Conservation (phyloP, 1,140 invertebrate genomes). For the Phenacoccus solenopsis region DNA sequence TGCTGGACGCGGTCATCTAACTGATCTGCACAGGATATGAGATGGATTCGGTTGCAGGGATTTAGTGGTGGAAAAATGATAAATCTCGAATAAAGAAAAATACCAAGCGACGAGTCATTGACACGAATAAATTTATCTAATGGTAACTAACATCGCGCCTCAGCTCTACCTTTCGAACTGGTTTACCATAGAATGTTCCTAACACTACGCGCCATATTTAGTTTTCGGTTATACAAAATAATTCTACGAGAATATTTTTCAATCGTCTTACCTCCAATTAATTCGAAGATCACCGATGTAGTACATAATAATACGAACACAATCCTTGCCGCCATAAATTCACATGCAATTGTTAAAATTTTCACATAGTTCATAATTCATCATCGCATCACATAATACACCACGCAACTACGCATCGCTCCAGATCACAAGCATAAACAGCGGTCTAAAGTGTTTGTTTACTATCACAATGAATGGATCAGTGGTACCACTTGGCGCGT, state of each 20-base stretch:
- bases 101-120: neutral
- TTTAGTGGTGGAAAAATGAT: no score
- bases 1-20: no score
- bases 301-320: neutral
- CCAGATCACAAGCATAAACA: neutral
- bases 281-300: neutral
- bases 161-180: neutral
- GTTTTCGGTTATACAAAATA: neutral
- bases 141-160: neutral
- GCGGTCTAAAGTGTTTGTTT: slow-evolving; percentile 5
- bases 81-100: neutral
- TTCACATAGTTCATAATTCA: neutral
- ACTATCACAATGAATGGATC: neutral
- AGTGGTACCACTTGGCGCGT: neutral
- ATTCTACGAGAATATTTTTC: neutral
- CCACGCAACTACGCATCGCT: neutral
- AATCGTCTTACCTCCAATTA: neutral
- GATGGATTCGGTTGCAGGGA: no score
- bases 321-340: neutral
- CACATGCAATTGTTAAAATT: neutral
- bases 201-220: neutral
- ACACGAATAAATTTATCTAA: slow-evolving; percentile 3
- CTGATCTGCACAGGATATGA: no score
- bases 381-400: neutral
- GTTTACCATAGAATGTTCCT: neutral